Conservation (phyloP, 2,888 invertebrate genomes). For the Pediacus dermestoides region DNA sequence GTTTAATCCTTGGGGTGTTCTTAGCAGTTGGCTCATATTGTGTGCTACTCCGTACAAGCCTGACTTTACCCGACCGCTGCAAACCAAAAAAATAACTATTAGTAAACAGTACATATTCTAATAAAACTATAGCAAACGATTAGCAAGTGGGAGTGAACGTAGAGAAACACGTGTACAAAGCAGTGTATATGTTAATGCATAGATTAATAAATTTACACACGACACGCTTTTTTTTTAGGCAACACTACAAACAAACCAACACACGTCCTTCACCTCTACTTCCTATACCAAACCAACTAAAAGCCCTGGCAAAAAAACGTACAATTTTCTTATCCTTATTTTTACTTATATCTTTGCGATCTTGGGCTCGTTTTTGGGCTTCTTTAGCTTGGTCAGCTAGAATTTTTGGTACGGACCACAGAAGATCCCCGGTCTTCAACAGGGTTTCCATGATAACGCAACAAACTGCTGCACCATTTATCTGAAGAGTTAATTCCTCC, state of each 20-base stretch:
- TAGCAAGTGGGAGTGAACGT: too few species aligned
- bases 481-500: conserved; percentile 53
- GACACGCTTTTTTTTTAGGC: conserved; percentile 18
- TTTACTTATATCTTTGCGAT: conserved; percentile 40
- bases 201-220: conserved; percentile 12
- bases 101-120: too few species aligned
- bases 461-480: conserved; percentile 83
- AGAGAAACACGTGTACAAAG: too few species aligned
- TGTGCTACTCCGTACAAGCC: conserved; percentile 45
- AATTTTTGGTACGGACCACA: conserved; percentile 77
- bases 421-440: conserved; percentile 70
- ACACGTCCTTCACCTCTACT: conserved; percentile 32
- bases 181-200: too few species aligned
- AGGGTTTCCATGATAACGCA: conserved; percentile 82
- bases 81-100: conserved; percentile 21
- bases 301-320: conserved; percentile 38
- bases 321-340: conserved; percentile 42
- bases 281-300: conserved; percentile 33
- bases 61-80: conserved; percentile 39
- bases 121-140: too few species aligned
- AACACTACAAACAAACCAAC: conserved; percentile 24
- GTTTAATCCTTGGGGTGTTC: conserved; percentile 41
- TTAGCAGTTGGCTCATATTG: conserved; percentile 45
- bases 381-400: conserved; percentile 62
- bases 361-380: conserved; percentile 41